These are phyloP conservation scores for Cyphotilapia sp. DNA, from an alignment of 2,113 vertebrate genomes.

Conservation along the genomic window DNA sequence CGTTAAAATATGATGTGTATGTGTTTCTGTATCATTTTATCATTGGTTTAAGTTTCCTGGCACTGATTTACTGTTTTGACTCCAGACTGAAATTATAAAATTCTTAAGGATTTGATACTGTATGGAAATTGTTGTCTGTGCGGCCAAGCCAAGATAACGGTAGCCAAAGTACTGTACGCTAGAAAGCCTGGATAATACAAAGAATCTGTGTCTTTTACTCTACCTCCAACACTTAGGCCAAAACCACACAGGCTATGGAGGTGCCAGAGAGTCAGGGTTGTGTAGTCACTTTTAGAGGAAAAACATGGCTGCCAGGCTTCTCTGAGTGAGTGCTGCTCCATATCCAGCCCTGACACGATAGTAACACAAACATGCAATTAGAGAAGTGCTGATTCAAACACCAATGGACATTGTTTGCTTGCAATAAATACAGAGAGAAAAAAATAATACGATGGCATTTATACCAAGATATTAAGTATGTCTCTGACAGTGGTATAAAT, in stretches of 20 bases:
- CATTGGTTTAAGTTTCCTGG: slow-evolving; percentile 10
- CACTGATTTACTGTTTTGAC: background rate
- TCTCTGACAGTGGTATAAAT: slow-evolving; percentile 3
- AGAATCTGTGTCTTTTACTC: slow-evolving; percentile 47
- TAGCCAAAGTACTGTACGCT: slow-evolving; percentile 15
- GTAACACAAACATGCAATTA: slow-evolving; percentile 65
- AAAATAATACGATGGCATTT: background rate
- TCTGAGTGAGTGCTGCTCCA: background rate
- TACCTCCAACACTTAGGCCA: background rate
- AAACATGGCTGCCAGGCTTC: slow-evolving; percentile 41
- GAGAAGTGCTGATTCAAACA: slow-evolving; percentile 53
- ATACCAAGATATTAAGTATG: background rate
- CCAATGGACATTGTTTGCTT: slow-evolving; percentile 38
- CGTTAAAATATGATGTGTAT: background rate
- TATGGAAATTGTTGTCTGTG: background rate
- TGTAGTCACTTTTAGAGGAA: slow-evolving; percentile 41
- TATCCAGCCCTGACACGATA: slow-evolving; percentile 42
- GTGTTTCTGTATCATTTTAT: background rate
- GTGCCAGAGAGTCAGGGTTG: slow-evolving; percentile 47
- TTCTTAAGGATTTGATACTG: slow-evolving; percentile 5
- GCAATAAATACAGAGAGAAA: background rate
- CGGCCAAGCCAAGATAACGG: slow-evolving; percentile 8
- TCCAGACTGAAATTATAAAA: slow-evolving; percentile 32
- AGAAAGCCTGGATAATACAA: slow-evolving; percentile 30
- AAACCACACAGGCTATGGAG: slow-evolving; percentile 36